phyloP scores from a whole-genome alignment of 2,888 invertebrate species.

The Melinaea marsaeus region DNA sequence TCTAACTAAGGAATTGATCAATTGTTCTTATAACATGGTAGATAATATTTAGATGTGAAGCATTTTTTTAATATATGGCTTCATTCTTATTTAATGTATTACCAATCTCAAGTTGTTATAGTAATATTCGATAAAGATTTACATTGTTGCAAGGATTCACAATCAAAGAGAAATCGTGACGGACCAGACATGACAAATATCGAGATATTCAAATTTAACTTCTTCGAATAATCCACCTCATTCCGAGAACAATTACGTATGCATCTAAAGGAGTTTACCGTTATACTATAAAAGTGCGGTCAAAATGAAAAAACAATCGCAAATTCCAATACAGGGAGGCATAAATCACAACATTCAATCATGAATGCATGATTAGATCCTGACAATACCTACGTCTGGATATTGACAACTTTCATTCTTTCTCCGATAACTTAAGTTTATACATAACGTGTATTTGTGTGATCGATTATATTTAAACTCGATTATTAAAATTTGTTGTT shows the following conservation, averaged over 20 bases:
- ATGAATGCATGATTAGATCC: constrained; percentile 3
- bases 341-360: constrained; percentile 14
- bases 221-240: constrained; percentile 25
- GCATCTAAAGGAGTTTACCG: constrained; percentile 3
- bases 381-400: neutral
- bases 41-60: no score
- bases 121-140: no score
- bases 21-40: no score
- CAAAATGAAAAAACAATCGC: constrained; percentile 30
- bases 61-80: no score
- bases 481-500: no score
- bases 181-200: constrained; percentile 6
- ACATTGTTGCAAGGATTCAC: no score
- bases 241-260: constrained; percentile 21
- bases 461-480: no score
- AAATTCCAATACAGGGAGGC: constrained; percentile 33
- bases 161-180: constrained; percentile 4
- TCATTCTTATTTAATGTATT: no score
- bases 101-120: no score
- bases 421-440: no score
- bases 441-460: no score
- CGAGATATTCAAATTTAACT: constrained; percentile 16
- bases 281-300: constrained; percentile 12
- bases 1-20: no score
- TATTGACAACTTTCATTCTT: neutral